Evolutionary conservation across 2,888 invertebrate genomes (phyloP), one percentile per base, ranked within the genome.

Genomic region (Melanostoma mellinum): DNA sequence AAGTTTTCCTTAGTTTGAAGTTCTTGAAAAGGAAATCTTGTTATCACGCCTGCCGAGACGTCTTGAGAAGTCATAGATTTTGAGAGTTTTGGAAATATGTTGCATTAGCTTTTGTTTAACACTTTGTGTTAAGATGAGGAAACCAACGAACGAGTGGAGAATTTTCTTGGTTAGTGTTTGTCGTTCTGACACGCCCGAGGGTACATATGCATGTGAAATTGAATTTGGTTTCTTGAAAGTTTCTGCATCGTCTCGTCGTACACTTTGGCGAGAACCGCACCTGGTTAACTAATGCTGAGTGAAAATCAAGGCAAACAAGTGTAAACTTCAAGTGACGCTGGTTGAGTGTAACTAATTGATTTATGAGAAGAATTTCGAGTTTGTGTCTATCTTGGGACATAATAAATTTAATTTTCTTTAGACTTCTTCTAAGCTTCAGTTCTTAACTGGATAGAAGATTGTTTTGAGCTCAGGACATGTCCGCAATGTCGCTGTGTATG

Each of bases 311-410:
- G 36, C 69, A 52, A 71, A 52, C 72, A 65, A 78, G 65, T 72
- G 72, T 42, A 67, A 72, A 72, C 44, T 50, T 42, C 58, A 65
- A 52, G 52, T 58, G 77, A 58, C 72, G 65, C 36, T 77, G 48
- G 63, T 71, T 56, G 55, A 42, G 42, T 58, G 63, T 65, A 42
- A n/a, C 72, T 72, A 78, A 77, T 77, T 77, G 63, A 72, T 71
- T 78, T 72, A 72, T 46, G 48, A 40, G 42, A 36, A 2, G 48
- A 20, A 55, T 9, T 50, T 38, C 38, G 50, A 3, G 32, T 42
- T n/a, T 5, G 2, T 53, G 33, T 6, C 6, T n/a, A 32, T 32
- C 40, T 9, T 42, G 40, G 40, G 38, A 50, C 36, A 63, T 32
- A 38, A 50, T 63, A 63, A 63, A 63, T 63, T 50, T 32, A 63